phyloP scores from a whole-genome alignment of 2,888 invertebrate genomes.

The Caenorhabditis macrosperma region DNA sequence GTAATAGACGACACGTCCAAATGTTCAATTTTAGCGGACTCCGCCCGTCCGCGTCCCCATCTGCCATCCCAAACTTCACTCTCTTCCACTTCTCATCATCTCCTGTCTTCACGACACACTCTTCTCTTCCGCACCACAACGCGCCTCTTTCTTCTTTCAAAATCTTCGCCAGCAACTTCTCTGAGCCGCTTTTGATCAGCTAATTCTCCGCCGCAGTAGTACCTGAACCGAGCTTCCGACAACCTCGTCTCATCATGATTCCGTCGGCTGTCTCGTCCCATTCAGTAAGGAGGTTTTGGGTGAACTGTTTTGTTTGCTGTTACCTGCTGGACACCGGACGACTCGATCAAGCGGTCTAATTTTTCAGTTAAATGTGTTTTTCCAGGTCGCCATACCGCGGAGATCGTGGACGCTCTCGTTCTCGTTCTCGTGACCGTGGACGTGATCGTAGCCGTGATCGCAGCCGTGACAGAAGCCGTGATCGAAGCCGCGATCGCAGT shows the following conservation, averaged over 20 bases:
- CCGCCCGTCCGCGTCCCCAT: conserved; percentile 64
- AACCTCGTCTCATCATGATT: conserved; percentile 43
- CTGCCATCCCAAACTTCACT: conserved; percentile 59
- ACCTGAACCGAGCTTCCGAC: conserved; percentile 41
- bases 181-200: conserved; percentile 39
- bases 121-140: conserved; percentile 47
- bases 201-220: conserved; percentile 50
- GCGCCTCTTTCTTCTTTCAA: conserved; percentile 53
- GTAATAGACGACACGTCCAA: conserved; percentile 21
- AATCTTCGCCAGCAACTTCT: conserved; percentile 34
- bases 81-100: conserved; percentile 60
- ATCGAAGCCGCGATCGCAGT: conserved; percentile 49
- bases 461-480: conserved; percentile 53
- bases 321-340: conserved; percentile 5
- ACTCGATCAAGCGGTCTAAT: not conserved
- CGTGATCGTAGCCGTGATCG: conserved; percentile 59
- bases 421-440: conserved; percentile 59
- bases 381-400: conserved; percentile 60
- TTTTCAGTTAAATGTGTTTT: too few species aligned
- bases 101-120: conserved; percentile 53
- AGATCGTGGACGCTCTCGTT: conserved; percentile 55
- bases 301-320: conserved; percentile 38
- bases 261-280: conserved; percentile 39
- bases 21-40: conserved; percentile 67
- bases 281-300: conserved; percentile 50